Percentiles rank a stretch among this genome's conserved stretches.
phyloP scores from a whole-genome alignment of 2,888 invertebrate species.

The Calameuta idolon region DNA sequence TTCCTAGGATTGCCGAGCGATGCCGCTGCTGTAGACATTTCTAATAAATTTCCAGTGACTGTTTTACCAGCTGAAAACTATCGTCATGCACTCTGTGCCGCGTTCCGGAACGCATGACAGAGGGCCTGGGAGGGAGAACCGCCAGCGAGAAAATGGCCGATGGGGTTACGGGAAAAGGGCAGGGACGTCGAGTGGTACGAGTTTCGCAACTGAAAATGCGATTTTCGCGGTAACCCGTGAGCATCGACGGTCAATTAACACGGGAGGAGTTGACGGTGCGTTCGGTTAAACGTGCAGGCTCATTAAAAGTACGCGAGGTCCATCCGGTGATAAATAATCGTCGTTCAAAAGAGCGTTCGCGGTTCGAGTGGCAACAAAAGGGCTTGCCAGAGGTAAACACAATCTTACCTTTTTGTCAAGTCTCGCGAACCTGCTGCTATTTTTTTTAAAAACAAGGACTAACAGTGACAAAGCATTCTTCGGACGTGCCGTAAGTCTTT shows the following conservation, averaged over 20 bases:
- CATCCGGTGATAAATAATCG: slow-evolving; percentile 20
- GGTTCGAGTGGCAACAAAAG: slow-evolving; percentile 54
- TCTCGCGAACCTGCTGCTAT: slow-evolving; percentile 5
- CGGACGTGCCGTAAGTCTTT: background rate
- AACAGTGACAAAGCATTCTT: background rate
- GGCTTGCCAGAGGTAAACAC: slow-evolving; percentile 59
- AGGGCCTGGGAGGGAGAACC: slow-evolving; percentile 44
- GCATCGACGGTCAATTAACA: slow-evolving; percentile 23
- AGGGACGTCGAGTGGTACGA: slow-evolving; percentile 62
- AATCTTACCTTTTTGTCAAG: slow-evolving; percentile 34
- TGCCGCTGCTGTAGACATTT: background rate
- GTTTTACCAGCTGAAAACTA: slow-evolving; percentile 17
- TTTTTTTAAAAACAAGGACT: slow-evolving; percentile 11
- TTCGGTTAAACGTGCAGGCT: slow-evolving; percentile 14
- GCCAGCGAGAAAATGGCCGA: slow-evolving; percentile 64
- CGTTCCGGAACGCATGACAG: slow-evolving; percentile 11
- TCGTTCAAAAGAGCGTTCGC: slow-evolving; percentile 51
- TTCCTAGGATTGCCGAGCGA: background rate
- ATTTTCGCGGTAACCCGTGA: slow-evolving; percentile 37
- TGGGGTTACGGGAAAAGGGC: slow-evolving; percentile 64
- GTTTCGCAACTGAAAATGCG: slow-evolving; percentile 43
- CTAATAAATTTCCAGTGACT: background rate
- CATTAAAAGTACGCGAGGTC: slow-evolving; percentile 10
- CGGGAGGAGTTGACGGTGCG: slow-evolving; percentile 18
- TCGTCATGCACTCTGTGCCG: slow-evolving; percentile 3